phyloP scores from a whole-genome alignment of 1,140 invertebrate genomes.

The Drosophila trapezifrons region DNA sequence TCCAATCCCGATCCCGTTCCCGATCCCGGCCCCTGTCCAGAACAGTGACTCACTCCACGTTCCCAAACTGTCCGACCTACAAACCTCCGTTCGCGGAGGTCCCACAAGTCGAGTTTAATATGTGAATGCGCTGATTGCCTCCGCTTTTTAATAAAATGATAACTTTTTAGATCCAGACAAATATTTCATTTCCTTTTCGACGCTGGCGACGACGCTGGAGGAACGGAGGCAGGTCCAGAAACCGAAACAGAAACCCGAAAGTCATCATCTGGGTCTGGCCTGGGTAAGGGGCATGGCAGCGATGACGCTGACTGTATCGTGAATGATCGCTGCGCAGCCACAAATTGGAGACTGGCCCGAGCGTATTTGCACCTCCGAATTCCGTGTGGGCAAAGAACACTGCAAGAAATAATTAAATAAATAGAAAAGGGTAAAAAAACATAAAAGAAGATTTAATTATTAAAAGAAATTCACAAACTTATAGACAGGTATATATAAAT shows the following conservation, averaged over 20 bases:
- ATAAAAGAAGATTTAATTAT: too few relatives aligned
- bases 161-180: conserved; percentile 82
- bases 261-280: conserved; percentile 57
- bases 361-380: conserved; percentile 83
- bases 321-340: conserved; percentile 78
- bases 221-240: conserved; percentile 21
- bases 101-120: conserved; percentile 78
- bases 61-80: conserved; percentile 47
- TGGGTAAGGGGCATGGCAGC: conserved; percentile 42
- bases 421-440: too few relatives aligned
- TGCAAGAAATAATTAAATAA: neutral
- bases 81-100: conserved; percentile 57
- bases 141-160: conserved; percentile 83
- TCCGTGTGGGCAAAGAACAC: conserved; percentile 73
- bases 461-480: too few relatives aligned
- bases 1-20: conserved; percentile 13
- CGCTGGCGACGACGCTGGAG: conserved; percentile 47
- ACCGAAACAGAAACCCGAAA: conserved; percentile 67
- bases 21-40: conserved; percentile 61
- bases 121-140: conserved; percentile 84
- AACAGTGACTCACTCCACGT: conserved; percentile 53
- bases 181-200: conserved; percentile 82
- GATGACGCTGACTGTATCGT: conserved; percentile 50
- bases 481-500: too few relatives aligned
- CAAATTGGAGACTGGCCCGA: conserved; percentile 78